Base-by-base conservation (phyloP, 2,888 invertebrate genomes). In the Steromphala cineraria region DNA sequence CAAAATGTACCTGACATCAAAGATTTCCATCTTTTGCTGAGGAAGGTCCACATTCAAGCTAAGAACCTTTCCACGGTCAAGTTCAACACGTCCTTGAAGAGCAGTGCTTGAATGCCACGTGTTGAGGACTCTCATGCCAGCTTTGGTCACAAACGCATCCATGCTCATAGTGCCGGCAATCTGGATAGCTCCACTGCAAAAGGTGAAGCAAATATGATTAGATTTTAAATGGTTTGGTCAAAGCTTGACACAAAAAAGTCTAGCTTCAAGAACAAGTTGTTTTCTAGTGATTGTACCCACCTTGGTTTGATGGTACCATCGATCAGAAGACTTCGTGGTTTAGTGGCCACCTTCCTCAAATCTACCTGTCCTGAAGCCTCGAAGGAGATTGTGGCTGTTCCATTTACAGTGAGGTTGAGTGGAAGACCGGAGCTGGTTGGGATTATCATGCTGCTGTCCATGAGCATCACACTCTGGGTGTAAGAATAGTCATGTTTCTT, bases 71-170 rank as follows among this genome's bases (percentile, higher is more conserved):
- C 95, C 94, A 0, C 96, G 96, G 19, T 96, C 94, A 13, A 98
- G 93, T 80, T 95, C 95, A 2, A 98, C 93, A 79, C 95, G 95
- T 0, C 96, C 96, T 88, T 96, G 96, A 0, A 97, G 94, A 0
- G 96, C 96, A 0, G 97, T 96, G 40, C 97, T 97, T 0, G 98
- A 96, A 92, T 97, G 97, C 24, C 98, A 94, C 71, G 96, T 96
- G 84, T 96, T 96, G 89, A 96, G 96, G 10, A 98, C 95, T 88
- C 97, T 96, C 17, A 98, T 95, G 8, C 97, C 98, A 15, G 97
- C 96, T 2, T 95, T 95, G n/a, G 96, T 96, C 78, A 96, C 95
- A 80, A 96, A 96, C 0, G 97, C 96, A 87, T 97, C 96, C 0
- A 98, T 96, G 53, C 96, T 95, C 97, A 99, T 97, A 0, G 96